Evolutionary conservation across 1,140 invertebrate genomes (phyloP), one percentile per base, ranked within the genome.

Genomic region (Drosophila truncata): DNA sequence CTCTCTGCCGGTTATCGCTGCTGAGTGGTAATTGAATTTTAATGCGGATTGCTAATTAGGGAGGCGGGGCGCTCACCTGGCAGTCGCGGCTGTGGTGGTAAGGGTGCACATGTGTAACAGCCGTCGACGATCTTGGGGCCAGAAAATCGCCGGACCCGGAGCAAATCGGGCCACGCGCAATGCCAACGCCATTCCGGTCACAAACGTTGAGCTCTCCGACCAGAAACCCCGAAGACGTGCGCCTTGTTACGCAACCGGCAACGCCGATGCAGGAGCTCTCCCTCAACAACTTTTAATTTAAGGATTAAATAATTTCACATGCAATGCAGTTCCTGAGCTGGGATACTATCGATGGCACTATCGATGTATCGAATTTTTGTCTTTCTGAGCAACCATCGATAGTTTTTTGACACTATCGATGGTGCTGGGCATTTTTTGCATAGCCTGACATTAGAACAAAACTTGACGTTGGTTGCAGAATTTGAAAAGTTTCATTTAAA

Each of bases 181-280:
- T 14, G 85, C 85, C 58, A 84, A 70, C 33, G 82, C 73, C 82
- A 84, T 84, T 39, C 35, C 41, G 23, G 9, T 23, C 46, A 41
- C 11, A n/a, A 35, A 54, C 25, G 41, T 18, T 23, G 20, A 44
- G 20, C 20, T 23, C 31, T 41, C 13, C n/a, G 39, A 35, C 31
- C 58, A 54, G 37, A 44, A 31, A 49, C 29, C 42, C 54, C 49
- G 9, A 50, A 52, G 47, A 58, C 31, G 50, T 23, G 64, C 6
- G 60, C 44, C 58, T 44, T 83, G 62, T 87, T 88, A 88, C 80
- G 83, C 83, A 87, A 88, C 80, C 71, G 78, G 76, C 66, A 72
- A 80, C 54, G 82, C 78, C 78, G 57, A 86, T 65, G 70, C 84
- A 88, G 80, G 84, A 83, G 71, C 64, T 75, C 71, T 60, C 46